A percentile compares a stretch with the other conserved stretches of the same genome.
Evolutionary conservation across 2,888 invertebrate genomes (phyloP).

Genomic region (Apamea crenata): DNA sequence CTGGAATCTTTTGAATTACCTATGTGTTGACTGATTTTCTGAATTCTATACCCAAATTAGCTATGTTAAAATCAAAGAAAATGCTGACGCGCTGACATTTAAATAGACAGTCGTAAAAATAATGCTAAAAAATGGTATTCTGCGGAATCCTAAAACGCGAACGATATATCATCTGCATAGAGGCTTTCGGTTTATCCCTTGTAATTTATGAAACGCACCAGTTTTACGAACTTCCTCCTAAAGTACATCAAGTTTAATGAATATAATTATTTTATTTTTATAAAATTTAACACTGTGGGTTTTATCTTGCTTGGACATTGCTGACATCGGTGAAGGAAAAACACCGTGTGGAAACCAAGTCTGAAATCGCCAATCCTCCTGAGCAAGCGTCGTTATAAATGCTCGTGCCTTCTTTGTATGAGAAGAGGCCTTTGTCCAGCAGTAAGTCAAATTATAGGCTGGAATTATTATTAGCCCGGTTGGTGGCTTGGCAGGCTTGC

Average conservation of each 20-base stretch:
- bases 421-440: no score
- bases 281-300: background rate
- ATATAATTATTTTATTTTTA: constrained; percentile 29
- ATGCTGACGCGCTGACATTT: background rate
- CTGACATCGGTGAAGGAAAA: background rate
- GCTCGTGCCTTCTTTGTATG: background rate
- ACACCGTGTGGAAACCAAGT: background rate
- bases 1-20: background rate
- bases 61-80: background rate
- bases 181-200: constrained; percentile 51
- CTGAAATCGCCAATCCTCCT: background rate
- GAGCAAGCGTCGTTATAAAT: background rate
- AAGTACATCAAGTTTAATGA: constrained; percentile 42
- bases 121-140: constrained; percentile 9
- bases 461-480: background rate
- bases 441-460: background rate
- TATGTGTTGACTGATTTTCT: background rate
- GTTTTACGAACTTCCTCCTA: constrained; percentile 49
- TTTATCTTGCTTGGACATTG: background rate
- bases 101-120: constrained; percentile 3
- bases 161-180: constrained; percentile 58
- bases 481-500: background rate
- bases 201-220: constrained; percentile 61
- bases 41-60: background rate
- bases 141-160: constrained; percentile 46